Base-by-base conservation (phyloP, 2,113 vertebrate genomes). In the Penelope pileata region DNA sequence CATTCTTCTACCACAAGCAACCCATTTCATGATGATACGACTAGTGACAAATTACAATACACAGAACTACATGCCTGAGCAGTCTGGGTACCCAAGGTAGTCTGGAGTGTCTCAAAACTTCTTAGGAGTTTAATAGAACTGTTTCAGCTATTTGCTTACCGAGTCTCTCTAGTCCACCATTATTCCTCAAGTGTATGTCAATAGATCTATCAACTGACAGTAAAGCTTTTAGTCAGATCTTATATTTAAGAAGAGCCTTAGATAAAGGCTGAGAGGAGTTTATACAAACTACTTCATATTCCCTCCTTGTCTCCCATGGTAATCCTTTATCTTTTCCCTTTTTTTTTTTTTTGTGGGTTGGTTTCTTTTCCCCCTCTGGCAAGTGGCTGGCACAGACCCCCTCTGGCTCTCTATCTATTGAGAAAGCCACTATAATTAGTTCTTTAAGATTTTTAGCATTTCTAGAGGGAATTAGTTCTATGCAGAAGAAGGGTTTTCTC, bases 381-480 rank as follows among this genome's bases (percentile, higher is more conserved):
- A 54, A 80, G 27, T 69, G 47, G 88, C 34, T 91, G 68, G 50
- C 50, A 43, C 42, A 68, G 60, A 5, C 47, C 47, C 50, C 82
- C 70, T 83, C 86, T 95, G 80, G 30, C 27, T 84, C 56, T 68
- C 83, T 66, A 89, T 92, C 62, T 93, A 87, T 83, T 95, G 80
- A 95, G 81, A 98, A 97, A 96, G 60, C 36, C 68, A 90, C 95
- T 94, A 76, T 95, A 96, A 96, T 86, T 88, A 59, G 64, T 94
- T 93, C 72, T 92, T 93, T 38, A 83, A 87, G 87, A 80, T 81
- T 93, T 95, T 94, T 80, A 76, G 78, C 59, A 91, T 96, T 96
- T 93, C 95, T 96, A 64, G 15, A 74, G 91, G 92, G 91, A 97
- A 93, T 96, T 95, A 69, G 16, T 94, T 95, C 79, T 96, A 96